These are phyloP conservation scores for Odontomyia ornata DNA, from an alignment of 2,888 invertebrate genomes.

Conservation along the genomic window DNA sequence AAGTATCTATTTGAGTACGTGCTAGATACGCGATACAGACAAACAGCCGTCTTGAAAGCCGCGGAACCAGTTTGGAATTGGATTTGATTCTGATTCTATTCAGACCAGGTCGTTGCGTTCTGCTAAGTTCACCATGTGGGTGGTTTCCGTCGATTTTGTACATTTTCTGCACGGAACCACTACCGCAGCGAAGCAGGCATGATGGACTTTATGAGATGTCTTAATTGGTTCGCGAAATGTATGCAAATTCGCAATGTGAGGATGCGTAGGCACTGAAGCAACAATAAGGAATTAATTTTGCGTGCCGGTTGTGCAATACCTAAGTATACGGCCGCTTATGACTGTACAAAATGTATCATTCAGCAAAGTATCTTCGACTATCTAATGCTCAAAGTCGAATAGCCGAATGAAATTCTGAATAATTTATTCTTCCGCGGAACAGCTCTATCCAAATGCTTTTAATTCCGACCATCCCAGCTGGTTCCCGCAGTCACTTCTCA, in stretches of 20 bases:
- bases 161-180: not conserved
- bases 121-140: constrained; percentile 26
- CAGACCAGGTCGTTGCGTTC: constrained; percentile 21
- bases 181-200: not conserved
- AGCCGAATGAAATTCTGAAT: no score
- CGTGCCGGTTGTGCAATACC: no score
- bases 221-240: constrained; percentile 29
- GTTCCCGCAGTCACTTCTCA: no score
- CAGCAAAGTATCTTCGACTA: no score
- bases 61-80: not conserved
- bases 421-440: no score
- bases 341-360: no score
- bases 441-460: no score
- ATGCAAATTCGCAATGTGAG: constrained; percentile 3
- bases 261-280: not conserved
- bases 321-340: no score
- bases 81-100: constrained; percentile 12
- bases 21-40: not conserved
- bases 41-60: not conserved
- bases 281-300: not conserved
- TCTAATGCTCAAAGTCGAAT: no score
- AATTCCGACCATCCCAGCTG: no score
- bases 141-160: constrained; percentile 10
- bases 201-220: constrained; percentile 24
- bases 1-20: not conserved